Evolutionary conservation across 2,888 invertebrate genomes (phyloP).

Genomic region (Stegophylla sp.): DNA sequence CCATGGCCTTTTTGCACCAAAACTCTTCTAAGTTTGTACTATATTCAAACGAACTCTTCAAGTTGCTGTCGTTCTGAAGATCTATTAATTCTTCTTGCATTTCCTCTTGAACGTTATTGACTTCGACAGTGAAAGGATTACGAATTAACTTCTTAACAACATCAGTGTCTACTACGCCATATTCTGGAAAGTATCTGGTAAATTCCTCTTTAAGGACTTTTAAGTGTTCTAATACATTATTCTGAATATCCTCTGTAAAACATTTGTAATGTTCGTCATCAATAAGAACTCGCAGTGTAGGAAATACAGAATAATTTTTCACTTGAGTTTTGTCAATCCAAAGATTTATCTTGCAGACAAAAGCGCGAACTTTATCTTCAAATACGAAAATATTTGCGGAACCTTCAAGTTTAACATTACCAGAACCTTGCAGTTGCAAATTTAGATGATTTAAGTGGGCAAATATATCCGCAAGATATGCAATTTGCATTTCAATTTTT

Average conservation of each 20-base stretch:
- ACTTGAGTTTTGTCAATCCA: constrained; percentile 48
- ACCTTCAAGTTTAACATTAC: constrained; percentile 34
- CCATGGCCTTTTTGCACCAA: too few relatives aligned
- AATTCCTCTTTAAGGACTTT: constrained; percentile 45
- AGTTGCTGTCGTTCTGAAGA: constrained; percentile 42
- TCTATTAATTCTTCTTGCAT: constrained; percentile 46
- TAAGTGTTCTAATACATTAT: constrained; percentile 51
- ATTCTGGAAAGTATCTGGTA: constrained; percentile 39
- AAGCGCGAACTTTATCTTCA: too few relatives aligned
- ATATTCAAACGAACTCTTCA: too few relatives aligned
- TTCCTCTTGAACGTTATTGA: constrained; percentile 22
- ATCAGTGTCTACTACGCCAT: constrained; percentile 14
- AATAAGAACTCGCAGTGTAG: constrained; percentile 45
- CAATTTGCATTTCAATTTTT: constrained; percentile 54
- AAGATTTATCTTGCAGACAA: constrained; percentile 56
- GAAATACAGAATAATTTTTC: constrained; percentile 52
- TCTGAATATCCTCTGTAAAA: too few relatives aligned
- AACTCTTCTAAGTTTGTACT: too few relatives aligned
- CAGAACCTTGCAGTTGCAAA: constrained; percentile 57
- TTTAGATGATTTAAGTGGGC: constrained; percentile 55
- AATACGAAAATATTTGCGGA: constrained; percentile 53
- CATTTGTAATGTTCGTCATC: constrained; percentile 33
- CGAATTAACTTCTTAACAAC: constrained; percentile 24
- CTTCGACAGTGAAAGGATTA: constrained; percentile 38
- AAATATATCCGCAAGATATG: constrained; percentile 58